Evolutionary conservation across 92 coral and sea anemone species (phyloP).

Genomic region (Epizoanthus fatuus): DNA sequence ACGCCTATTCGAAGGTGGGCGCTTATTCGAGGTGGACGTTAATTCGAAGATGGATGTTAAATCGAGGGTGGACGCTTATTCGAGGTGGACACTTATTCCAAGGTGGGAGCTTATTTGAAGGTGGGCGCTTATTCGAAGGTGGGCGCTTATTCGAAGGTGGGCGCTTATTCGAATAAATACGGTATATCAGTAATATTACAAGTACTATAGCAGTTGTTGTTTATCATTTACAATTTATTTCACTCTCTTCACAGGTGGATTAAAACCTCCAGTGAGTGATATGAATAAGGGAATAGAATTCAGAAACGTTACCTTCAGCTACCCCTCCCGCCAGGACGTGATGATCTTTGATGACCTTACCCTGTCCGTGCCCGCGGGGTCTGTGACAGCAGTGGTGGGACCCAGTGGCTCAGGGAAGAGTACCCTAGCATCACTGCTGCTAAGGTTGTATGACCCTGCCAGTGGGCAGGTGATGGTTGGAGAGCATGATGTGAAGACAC

Average conservation of each 20-base stretch:
- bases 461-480: slow-evolving; percentile 87
- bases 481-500: slow-evolving; percentile 81
- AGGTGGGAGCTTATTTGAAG: too few relatives aligned
- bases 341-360: slow-evolving; percentile 78
- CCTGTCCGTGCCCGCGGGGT: slow-evolving; percentile 85
- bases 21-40: too few relatives aligned
- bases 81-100: too few relatives aligned
- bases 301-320: slow-evolving; percentile 81
- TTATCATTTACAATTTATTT: not conserved
- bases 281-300: slow-evolving; percentile 83
- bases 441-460: slow-evolving; percentile 94
- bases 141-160: too few relatives aligned
- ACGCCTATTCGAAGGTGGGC: too few relatives aligned
- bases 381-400: slow-evolving; percentile 97
- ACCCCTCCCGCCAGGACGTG: slow-evolving; percentile 93
- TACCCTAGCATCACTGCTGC: slow-evolving; percentile 85
- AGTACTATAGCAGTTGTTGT: too few relatives aligned
- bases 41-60: too few relatives aligned
- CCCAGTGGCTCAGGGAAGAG: slow-evolving; percentile 99
- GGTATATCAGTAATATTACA: too few relatives aligned
- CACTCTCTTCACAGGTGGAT: slow-evolving; percentile 69
- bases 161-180: too few relatives aligned
- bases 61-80: too few relatives aligned
- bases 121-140: too few relatives aligned
- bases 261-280: slow-evolving; percentile 72